Evolutionary conservation across 2,888 invertebrate genomes (phyloP), one percentile per base, ranked within the genome.

Genomic region (Zonitis immaculata): DNA sequence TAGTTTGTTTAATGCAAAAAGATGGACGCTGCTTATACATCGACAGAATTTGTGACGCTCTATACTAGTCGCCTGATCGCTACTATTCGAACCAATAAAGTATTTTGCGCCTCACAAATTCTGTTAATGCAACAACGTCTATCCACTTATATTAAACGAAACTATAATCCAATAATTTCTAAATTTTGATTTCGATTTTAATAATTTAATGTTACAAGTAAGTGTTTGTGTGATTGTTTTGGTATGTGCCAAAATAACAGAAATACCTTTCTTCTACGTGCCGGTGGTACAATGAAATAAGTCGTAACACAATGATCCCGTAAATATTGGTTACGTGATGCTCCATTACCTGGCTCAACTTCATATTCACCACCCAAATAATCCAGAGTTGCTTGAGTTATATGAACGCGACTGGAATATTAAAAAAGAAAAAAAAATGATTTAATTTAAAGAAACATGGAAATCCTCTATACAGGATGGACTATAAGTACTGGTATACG

Each of bases 201-300:
- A n/a, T n/a, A n/a, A n/a, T n/a, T n/a, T n/a, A 9, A 9, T 18
- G 35, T 35, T 35, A 35, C 35, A 35, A 35, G 35, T 9, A 35
- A 35, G 35, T 18, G 35, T 12, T 32, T 32, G 12, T 35, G 35
- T 18, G 2, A 18, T 35, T 6, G 9, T 16, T 35, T 9, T 16
- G 9, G 25, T 27, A 3, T 27, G 3, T 27, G 7, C 7, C 8
- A 7, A 27, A 49, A 12, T 44, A 27, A 51, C 30, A 47, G 9
- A 62, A 75, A 74, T 79, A 91, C 91, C 84, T 91, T 91, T 78
- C 91, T 82, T 59, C 91, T 79, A 62, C 91, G 82, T 26, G 88
- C 86, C 16, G 93, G 90, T 43, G 94, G 92, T 56, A 92, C 87
- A 69, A 95, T 91, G 74, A 95, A 91, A 77, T 88, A 95, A 1